Percentiles rank a stretch among this genome's conserved stretches.
phyloP scores from a whole-genome alignment of 2,797 vertebrate species.

The Gastrophryne carolinensis region DNA sequence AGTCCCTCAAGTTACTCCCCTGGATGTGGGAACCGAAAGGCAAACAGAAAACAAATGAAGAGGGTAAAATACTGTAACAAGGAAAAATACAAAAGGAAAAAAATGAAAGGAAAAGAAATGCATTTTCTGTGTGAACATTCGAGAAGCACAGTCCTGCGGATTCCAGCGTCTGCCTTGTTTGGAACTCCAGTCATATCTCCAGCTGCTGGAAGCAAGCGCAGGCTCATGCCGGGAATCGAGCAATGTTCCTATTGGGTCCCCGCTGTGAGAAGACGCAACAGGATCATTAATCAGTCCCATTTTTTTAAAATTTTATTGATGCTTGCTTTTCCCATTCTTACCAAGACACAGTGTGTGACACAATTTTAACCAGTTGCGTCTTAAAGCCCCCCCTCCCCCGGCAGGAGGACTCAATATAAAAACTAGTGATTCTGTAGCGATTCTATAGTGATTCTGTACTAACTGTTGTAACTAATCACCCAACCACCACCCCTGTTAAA shows the following conservation, averaged over 20 bases:
- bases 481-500: too few relatives aligned
- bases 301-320: slow-evolving; percentile 46
- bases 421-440: too few relatives aligned
- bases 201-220: slow-evolving; percentile 34
- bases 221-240: slow-evolving; percentile 46
- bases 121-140: background rate
- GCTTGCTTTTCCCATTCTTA: slow-evolving; percentile 23
- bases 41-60: too few relatives aligned
- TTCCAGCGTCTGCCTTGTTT: slow-evolving; percentile 46
- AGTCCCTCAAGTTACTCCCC: too few relatives aligned
- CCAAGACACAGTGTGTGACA: slow-evolving; percentile 25
- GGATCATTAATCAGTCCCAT: slow-evolving; percentile 51
- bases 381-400: slow-evolving; percentile 5
- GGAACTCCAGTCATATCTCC: slow-evolving; percentile 43
- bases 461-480: too few relatives aligned
- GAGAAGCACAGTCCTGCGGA: slow-evolving; percentile 23
- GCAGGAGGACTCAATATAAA: background rate
- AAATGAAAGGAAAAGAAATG: background rate
- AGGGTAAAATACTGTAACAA: too few relatives aligned
- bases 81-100: background rate
- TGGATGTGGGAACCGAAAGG: too few relatives aligned
- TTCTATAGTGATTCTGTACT: too few relatives aligned
- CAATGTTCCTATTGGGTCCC: slow-evolving; percentile 51
- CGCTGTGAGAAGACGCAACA: slow-evolving; percentile 48
- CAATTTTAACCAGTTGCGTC: slow-evolving; percentile 4